Percentiles rank a stretch among this genome's conserved stretches.
phyloP scores from a whole-genome alignment of 2,797 vertebrate genomes.

The Trachops cirrhosus region DNA sequence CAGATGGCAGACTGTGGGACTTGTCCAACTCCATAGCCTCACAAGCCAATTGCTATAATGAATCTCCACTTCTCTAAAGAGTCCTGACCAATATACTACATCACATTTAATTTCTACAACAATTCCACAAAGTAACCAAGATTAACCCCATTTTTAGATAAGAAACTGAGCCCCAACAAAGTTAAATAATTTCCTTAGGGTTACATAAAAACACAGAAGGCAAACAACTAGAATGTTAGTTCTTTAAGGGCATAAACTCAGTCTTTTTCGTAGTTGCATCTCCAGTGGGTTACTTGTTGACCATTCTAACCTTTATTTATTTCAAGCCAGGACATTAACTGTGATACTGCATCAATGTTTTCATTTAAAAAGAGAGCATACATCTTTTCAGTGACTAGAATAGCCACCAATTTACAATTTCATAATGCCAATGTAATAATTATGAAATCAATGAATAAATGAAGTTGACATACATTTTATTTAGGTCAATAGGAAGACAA shows the following conservation, averaged over 20 bases:
- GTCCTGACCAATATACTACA: background rate
- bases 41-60: background rate
- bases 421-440: background rate
- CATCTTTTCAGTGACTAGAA: background rate
- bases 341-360: background rate
- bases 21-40: background rate
- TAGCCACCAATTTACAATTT: background rate
- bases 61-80: background rate
- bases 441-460: background rate
- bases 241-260: background rate
- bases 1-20: background rate
- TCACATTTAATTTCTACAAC: background rate
- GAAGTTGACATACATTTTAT: background rate
- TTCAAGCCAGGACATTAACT: background rate
- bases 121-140: background rate
- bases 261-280: background rate
- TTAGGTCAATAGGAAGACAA: background rate
- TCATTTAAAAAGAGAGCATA: background rate
- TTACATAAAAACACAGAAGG: background rate
- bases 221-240: background rate
- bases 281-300: background rate
- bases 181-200: background rate
- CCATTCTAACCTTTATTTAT: background rate
- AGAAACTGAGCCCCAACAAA: background rate
- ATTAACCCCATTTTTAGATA: background rate